Evolutionary conservation across 2,888 invertebrate genomes (phyloP).

Genomic region (Platypus cylindrus): DNA sequence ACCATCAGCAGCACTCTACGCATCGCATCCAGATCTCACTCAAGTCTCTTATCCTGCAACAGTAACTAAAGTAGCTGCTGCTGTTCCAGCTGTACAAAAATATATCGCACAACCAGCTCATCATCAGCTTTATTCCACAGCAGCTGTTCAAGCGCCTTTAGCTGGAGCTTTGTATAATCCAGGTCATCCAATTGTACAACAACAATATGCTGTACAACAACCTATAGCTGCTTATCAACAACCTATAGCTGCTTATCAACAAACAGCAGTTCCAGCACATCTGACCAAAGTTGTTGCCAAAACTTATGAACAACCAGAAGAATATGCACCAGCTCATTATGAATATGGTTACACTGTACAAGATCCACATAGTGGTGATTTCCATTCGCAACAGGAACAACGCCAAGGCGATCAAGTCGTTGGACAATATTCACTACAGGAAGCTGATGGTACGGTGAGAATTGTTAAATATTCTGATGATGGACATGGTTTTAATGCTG

Average conservation of each 20-base stretch:
- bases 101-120: constrained; percentile 11
- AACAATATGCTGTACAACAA: too few relatives aligned
- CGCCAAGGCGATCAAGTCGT: constrained; percentile 42
- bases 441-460: constrained; percentile 43
- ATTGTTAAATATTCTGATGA: constrained; percentile 41
- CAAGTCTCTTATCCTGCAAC: constrained; percentile 9
- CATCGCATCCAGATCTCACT: not conserved
- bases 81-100: constrained; percentile 9
- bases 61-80: constrained; percentile 5
- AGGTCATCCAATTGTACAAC: too few relatives aligned
- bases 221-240: too few relatives aligned
- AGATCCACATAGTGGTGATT: constrained; percentile 38
- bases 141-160: too few relatives aligned
- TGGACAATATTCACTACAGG: constrained; percentile 43
- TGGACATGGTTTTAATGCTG: constrained; percentile 39
- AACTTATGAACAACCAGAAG: too few relatives aligned
- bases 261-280: too few relatives aligned
- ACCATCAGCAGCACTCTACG: constrained; percentile 11
- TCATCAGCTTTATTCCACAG: constrained; percentile 3
- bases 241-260: too few relatives aligned
- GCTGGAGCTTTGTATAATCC: too few relatives aligned
- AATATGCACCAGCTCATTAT: constrained; percentile 2
- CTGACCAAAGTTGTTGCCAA: too few relatives aligned
- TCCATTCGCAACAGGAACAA: constrained; percentile 42
- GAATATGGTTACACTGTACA: constrained; percentile 4